A percentile compares a stretch with the other conserved stretches of the same genome.
Conservation (phyloP, 2,888 invertebrate genomes). For the Orthosia incerta region DNA sequence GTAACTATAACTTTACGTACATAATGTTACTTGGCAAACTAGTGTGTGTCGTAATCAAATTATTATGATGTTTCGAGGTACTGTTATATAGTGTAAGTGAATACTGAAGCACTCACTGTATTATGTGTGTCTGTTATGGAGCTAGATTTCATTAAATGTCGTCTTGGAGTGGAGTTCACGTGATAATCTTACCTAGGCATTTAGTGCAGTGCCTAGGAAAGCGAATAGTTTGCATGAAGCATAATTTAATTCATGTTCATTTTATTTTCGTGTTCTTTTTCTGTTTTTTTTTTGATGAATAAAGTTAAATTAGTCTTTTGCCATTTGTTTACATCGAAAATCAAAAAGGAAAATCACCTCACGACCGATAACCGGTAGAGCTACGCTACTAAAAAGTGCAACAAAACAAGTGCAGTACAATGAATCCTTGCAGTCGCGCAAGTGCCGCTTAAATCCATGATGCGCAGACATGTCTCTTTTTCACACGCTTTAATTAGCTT, state of each 20-base stretch:
- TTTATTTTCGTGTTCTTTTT: background rate
- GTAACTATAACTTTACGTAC: constrained; percentile 25
- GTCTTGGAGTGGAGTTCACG: background rate
- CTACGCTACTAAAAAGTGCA: constrained; percentile 44
- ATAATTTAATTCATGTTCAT: background rate
- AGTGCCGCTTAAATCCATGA: constrained; percentile 32
- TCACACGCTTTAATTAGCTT: too few relatives aligned
- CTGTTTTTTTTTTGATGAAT: too few relatives aligned
- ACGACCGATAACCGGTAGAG: background rate
- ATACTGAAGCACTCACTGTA: constrained; percentile 20
- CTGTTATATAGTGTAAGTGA: constrained; percentile 9
- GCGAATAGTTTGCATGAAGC: background rate
- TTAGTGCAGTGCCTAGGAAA: background rate
- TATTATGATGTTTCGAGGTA: constrained; percentile 29
- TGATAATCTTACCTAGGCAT: background rate
- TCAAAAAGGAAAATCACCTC: background rate
- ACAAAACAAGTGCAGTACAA: constrained; percentile 56
- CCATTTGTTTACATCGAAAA: too few relatives aligned
- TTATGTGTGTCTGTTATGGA: background rate
- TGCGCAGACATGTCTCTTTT: too few relatives aligned
- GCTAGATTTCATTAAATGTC: constrained; percentile 15
- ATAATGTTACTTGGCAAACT: constrained; percentile 15
- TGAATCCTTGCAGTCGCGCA: constrained; percentile 42
- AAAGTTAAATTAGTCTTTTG: too few relatives aligned
- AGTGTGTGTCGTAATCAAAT: constrained; percentile 37